Evolutionary conservation across 1,140 invertebrate species (phyloP), one percentile per base, ranked within the genome.

Genomic region (Theocolax elegans): DNA sequence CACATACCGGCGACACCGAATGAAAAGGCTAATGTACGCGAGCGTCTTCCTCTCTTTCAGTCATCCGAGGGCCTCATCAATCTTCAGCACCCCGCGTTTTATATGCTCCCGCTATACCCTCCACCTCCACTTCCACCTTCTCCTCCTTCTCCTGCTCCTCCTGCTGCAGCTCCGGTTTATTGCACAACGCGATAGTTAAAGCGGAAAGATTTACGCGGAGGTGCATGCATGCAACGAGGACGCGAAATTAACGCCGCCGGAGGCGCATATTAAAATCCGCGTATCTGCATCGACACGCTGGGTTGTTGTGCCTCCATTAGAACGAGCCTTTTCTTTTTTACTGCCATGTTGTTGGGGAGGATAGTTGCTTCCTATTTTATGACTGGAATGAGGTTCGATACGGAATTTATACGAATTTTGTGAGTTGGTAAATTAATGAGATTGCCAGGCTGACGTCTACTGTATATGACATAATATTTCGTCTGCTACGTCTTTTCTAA

Each of bases 101-200:
- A 62, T 62, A 19, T 27, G 15, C 29, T 17, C 2, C 15, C 8
- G 10, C 31, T 35, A 6, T 35, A n/a, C 31, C 31, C 10, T 35
- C 10, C 10, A 35, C 31, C 31, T 35, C 10, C 4, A 35, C 10
- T 6, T 10, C 10, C 10, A 6, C 10, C 10, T 35, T 35, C 10
- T 35, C 31, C 31, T 35, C 10, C 31, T 35, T 35, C 10, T 35
- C 31, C 31, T 6, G 31, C 10, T 10, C 31, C 31, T 10, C 4
- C 31, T 4, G 10, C 31, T 35, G 31, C 31, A 4, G 10, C 31
- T 35, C 31, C 31, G 4, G 31, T 35, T 35, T 53, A 53, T 53
- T 65, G 23, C 62, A 53, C 48, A 53, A 27, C 62, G 48, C 62
- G 62, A 51, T 65, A 48, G 62, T 65, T 65, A 65, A 65, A 66